A percentile compares a stretch with the other conserved stretches of the same genome.
Evolutionary conservation across 1,140 invertebrate species (phyloP).

Genomic region (Vollenhovia emeryi): DNA sequence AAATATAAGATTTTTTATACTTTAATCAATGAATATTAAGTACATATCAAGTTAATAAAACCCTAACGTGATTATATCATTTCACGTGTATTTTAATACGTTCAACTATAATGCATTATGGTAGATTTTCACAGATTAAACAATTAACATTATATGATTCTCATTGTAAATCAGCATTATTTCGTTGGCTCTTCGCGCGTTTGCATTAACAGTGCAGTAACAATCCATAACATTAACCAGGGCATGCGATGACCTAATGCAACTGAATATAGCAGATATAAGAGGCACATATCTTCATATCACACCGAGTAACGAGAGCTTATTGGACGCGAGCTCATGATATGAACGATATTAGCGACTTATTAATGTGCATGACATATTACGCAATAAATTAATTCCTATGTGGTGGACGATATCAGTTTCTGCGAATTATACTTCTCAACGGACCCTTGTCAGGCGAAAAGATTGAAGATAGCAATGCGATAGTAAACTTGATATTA

Average conservation of each 20-base stretch:
- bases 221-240: slow-evolving; percentile 31
- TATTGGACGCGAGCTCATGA: slow-evolving; percentile 16
- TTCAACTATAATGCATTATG: not conserved
- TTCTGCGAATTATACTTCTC: slow-evolving; percentile 23
- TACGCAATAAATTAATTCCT: slow-evolving; percentile 35
- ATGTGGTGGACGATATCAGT: not conserved
- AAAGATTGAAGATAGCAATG: slow-evolving; percentile 9
- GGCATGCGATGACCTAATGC: slow-evolving; percentile 33
- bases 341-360: slow-evolving; percentile 32
- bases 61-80: not conserved
- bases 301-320: slow-evolving; percentile 6
- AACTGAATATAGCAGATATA: slow-evolving; percentile 7
- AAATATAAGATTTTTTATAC: not conserved
- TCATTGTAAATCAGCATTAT: not conserved
- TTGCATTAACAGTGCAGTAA: slow-evolving; percentile 4
- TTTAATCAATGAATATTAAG: not conserved
- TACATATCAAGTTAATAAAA: not conserved
- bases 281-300: slow-evolving; percentile 22
- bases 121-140: not conserved
- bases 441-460: not conserved
- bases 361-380: slow-evolving; percentile 31
- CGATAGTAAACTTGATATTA: slow-evolving; percentile 13
- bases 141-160: not conserved
- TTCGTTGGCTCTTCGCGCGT: not conserved
- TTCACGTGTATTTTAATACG: not conserved